Evolutionary conservation across 1,140 invertebrate species (phyloP).

Genomic region (Andrena cerasifolii): DNA sequence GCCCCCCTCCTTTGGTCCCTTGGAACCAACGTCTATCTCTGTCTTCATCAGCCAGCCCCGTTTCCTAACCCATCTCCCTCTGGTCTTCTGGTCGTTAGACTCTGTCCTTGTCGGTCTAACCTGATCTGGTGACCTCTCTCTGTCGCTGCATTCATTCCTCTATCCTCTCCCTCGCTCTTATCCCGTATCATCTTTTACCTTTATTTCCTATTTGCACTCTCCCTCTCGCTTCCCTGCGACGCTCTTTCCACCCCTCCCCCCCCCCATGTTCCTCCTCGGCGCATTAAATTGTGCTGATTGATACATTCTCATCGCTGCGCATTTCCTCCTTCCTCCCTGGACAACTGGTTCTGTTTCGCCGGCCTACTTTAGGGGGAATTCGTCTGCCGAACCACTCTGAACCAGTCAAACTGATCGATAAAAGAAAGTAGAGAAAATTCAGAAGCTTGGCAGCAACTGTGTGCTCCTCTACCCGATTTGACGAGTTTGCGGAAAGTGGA

Average conservation of each 20-base stretch:
- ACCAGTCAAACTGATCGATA: too few relatives aligned
- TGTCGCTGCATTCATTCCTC: conserved; percentile 25
- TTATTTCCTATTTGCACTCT: conserved; percentile 17
- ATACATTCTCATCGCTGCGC: conserved; percentile 32
- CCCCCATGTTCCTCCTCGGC: not conserved
- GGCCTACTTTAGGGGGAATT: not conserved
- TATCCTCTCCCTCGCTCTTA: not conserved
- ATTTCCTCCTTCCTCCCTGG: conserved; percentile 33
- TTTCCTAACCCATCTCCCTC: not conserved
- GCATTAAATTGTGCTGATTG: conserved; percentile 35
- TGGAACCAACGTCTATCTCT: not conserved
- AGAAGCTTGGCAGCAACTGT: too few relatives aligned
- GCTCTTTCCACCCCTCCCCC: conserved; percentile 22
- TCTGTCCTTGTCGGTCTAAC: not conserved
- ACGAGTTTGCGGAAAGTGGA: too few relatives aligned
- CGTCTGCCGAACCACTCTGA: not conserved
- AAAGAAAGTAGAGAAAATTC: too few relatives aligned
- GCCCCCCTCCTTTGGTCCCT: not conserved
- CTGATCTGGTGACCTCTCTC: not conserved
- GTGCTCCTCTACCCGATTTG: too few relatives aligned
- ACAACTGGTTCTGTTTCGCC: not conserved
- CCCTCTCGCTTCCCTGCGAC: not conserved
- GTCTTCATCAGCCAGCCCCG: not conserved
- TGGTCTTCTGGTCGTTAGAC: not conserved
- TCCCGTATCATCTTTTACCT: not conserved